Evolutionary conservation across 2,888 invertebrate species (phyloP), one percentile per base, ranked within the genome.

Genomic region (Noctuana brunneofusca): DNA sequence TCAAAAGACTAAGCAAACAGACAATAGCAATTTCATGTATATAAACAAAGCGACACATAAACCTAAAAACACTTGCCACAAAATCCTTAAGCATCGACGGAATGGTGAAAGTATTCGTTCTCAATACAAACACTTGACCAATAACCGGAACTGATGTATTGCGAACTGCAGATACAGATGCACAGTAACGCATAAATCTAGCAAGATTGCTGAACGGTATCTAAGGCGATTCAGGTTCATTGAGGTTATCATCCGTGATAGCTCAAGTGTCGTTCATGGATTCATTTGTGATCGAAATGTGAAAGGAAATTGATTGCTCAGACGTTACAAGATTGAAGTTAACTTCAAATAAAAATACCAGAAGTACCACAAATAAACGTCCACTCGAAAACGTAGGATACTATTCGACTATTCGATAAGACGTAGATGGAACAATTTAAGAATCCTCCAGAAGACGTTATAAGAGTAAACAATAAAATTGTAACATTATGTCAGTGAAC

Each of bases 101-200:
- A 16, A 22, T 11, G 52, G 63, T 53, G 64, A 64, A 64, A 64
- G 64, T 64, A 58, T 58, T 20, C 52, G 52, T 63, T 24, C 58
- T 38, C 50, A 64, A 48, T 53, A 35, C 53, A 64, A 59, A 53
- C 59, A 59, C 59, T 59, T 59, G 52, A 59, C 59, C 58, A 50
- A 27, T 22, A 53, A 46, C 52, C 53, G 59, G 59, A 59, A 59
- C 59, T 50, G 48, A 35, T 20, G 58, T 56, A 30, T 43, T 46
- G 59, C 24, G 38, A 20, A 22, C 20, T 50, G 50, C 24, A 20
- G 16, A 22, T 57, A 48, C 52, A 32, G 55, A 53, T 59, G 59
- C 30, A 59, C 59, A 59, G 59, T 52, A 52, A 43, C 50, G 58
- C 46, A 59, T 59, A 58, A 41, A 58, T 58, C 50, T 52, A 38